Conservation (phyloP, 2,888 invertebrate genomes). For the Pheosia tremula region DNA sequence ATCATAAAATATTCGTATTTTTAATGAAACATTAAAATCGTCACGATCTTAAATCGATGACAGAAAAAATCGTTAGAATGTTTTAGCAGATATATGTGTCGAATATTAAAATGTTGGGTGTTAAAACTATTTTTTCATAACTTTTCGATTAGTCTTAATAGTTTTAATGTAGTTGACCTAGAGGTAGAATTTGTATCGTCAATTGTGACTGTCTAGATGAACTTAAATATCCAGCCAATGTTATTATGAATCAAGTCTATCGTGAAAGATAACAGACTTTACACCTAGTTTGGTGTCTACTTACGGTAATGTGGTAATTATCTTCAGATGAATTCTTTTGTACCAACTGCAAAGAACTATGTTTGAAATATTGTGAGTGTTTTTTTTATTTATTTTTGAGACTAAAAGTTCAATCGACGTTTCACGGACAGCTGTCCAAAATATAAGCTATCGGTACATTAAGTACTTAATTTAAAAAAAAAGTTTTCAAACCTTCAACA, state of each 20-base stretch:
- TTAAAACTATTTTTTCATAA: constrained; percentile 37
- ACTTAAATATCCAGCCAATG: background rate
- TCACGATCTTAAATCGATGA: constrained; percentile 25
- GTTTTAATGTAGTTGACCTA: constrained; percentile 31
- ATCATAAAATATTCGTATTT: constrained; percentile 31
- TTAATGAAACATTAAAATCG: constrained; percentile 21
- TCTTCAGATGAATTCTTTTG: background rate
- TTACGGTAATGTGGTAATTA: background rate
- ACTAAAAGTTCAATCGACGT: no score
- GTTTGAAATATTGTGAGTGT: no score
- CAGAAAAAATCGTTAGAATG: constrained; percentile 26
- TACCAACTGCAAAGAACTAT: background rate
- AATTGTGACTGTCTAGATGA: constrained; percentile 30
- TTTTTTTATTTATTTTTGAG: no score
- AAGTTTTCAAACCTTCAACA: constrained; percentile 15
- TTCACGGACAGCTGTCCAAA: background rate
- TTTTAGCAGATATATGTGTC: constrained; percentile 33
- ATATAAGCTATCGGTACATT: background rate
- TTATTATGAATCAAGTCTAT: background rate
- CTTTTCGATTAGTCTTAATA: constrained; percentile 29
- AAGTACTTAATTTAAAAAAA: background rate
- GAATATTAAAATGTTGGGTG: constrained; percentile 21
- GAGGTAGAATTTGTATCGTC: constrained; percentile 34
- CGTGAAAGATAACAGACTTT: no score
- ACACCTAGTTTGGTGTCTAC: background rate